Base-by-base conservation (phyloP, 2,113 vertebrate species). In the Echinops telfairi region DNA sequence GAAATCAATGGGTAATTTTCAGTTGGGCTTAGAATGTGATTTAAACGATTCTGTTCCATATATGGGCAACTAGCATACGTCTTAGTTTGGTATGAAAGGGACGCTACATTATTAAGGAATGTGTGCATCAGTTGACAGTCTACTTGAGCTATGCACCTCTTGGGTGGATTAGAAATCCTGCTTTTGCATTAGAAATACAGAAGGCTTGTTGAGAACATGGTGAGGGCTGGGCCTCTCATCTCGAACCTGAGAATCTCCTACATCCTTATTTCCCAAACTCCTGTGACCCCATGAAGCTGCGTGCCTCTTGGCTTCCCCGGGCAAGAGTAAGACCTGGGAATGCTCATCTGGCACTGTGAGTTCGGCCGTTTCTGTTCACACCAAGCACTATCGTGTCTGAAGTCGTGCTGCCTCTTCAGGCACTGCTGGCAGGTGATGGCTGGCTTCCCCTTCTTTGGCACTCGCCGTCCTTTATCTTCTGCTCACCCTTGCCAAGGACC, bases 151-250 rank as follows among this genome's bases (percentile, higher is more conserved):
- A 23, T 25, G 43, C 17, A 2, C 77, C 53, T 60, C 1, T 70
- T 68, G 66, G 43, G 10, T 25, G 70, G 40, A 43, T 9, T 77
- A 27, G 70, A 88, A 66, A 95, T 38, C 58, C 12, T 38, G 3
- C 4, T 25, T 22, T 82, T n/a, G 92, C 64, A 14, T 38, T 20
- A 8, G 11, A 47, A 73, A 17, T 31, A 0, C 1, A 14, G 20
- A 10, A 9, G 25, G 66, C 20, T 70, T 57, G 25, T 0, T 62
- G 60, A 20, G 1, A 23, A 9, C 5, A 22, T 31, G 40, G 3
- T 2, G 3, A 6, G 4, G 16, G 19, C 3, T 29, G 10, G 1
- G 2, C 14, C 78, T n/a, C 70, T 33, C 11, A 14, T 33, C 22
- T 43, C 8, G 36, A 75, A 58, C 60, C 71, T 86, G 33, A 22